These are phyloP conservation scores for Stenchaetothrips biformis DNA, from an alignment of 2,888 invertebrate species.

Conservation along the genomic window DNA sequence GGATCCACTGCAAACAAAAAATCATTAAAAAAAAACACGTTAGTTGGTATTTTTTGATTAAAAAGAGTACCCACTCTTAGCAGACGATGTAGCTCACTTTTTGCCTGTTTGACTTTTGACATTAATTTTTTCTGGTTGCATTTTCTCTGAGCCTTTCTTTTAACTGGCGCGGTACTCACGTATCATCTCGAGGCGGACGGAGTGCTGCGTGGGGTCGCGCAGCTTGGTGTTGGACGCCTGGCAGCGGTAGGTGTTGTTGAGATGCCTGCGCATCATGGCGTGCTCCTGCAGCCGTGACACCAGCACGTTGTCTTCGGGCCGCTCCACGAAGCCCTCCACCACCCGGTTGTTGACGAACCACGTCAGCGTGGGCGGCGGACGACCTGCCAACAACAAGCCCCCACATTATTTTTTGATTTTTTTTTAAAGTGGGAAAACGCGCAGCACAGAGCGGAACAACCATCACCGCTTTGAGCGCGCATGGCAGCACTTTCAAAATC, in stretches of 20 bases:
- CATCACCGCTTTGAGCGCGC: background rate
- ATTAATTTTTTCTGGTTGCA: too few relatives aligned
- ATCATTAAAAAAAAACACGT: too few relatives aligned
- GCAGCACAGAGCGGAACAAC: background rate
- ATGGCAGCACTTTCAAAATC: background rate
- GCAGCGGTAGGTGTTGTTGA: conserved; percentile 82
- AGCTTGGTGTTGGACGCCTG: conserved; percentile 83
- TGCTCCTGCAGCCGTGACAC: conserved; percentile 73
- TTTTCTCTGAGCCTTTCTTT: too few relatives aligned
- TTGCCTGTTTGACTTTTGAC: too few relatives aligned
- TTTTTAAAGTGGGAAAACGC: background rate
- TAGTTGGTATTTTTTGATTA: too few relatives aligned
- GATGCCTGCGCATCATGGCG: conserved; percentile 66
- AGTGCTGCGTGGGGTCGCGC: conserved; percentile 76
- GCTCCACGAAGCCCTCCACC: conserved; percentile 64
- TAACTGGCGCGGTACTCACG: too few relatives aligned
- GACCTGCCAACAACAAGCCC: conserved; percentile 54
- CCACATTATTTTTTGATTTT: background rate
- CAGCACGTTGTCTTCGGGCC: conserved; percentile 67
- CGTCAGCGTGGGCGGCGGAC: conserved; percentile 77
- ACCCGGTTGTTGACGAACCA: conserved; percentile 72
- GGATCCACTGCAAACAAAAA: conserved; percentile 66
- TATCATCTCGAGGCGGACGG: conserved; percentile 75
- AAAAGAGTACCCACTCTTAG: too few relatives aligned
- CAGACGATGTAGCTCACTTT: too few relatives aligned